Conservation (phyloP, 2,113 vertebrate species). For the Neolamprologus caudopunctatus region DNA sequence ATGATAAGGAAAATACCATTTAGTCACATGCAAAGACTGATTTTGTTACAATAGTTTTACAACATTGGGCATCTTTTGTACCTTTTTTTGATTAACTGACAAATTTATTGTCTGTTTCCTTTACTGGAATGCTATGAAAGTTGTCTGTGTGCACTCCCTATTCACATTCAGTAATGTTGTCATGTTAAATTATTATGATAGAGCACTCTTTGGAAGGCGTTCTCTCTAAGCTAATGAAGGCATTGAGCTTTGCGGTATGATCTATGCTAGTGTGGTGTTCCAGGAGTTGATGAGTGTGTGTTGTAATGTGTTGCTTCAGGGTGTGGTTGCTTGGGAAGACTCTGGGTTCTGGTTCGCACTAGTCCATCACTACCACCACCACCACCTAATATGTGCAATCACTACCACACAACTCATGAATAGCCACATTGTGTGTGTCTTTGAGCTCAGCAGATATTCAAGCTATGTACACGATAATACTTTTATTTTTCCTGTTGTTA, state of each 20-base stretch:
- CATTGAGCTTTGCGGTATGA: not conserved
- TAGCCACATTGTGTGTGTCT: not conserved
- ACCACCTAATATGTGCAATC: not conserved
- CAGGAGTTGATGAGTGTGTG: constrained; percentile 19
- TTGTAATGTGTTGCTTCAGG: constrained; percentile 38
- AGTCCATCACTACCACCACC: constrained; percentile 1
- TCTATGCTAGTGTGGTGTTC: not conserved
- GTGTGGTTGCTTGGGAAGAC: constrained; percentile 33
- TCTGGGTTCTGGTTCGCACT: constrained; percentile 6
- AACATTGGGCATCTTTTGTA: not conserved
- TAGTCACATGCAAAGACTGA: not conserved
- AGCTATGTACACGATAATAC: not conserved
- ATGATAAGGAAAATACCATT: not conserved
- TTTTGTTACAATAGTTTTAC: not conserved
- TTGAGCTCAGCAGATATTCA: constrained; percentile 14
- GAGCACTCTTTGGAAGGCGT: not conserved
- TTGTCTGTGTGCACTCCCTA: not conserved
- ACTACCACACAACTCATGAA: not conserved
- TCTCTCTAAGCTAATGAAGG: not conserved
- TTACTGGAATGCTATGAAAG: not conserved
- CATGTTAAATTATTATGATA: not conserved
- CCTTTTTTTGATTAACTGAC: not conserved
- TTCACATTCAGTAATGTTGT: not conserved
- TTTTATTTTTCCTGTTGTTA: not conserved
- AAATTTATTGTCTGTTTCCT: not conserved